These are phyloP conservation scores for Ectobius pallidus DNA, from an alignment of 2,888 invertebrate genomes.

Conservation along the genomic window DNA sequence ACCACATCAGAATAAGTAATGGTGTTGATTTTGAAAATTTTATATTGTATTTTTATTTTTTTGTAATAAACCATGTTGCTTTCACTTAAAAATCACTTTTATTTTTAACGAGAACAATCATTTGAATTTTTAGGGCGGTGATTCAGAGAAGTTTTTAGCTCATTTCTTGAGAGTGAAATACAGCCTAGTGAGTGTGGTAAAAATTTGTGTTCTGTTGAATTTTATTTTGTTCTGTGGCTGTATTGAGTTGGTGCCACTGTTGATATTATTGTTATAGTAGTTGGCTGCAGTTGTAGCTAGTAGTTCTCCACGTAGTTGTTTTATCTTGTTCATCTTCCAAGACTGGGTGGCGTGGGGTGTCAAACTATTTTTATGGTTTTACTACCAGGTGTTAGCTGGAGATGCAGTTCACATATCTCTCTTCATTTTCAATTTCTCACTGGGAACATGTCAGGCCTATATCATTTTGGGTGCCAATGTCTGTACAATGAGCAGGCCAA, in stretches of 20 bases:
- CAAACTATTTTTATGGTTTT: conserved; percentile 19
- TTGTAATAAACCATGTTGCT: too few species aligned
- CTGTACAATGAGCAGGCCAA: background rate
- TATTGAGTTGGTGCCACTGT: background rate
- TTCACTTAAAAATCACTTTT: too few species aligned
- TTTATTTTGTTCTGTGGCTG: conserved; percentile 9
- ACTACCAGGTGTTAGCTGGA: background rate
- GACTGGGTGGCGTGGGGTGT: conserved; percentile 19
- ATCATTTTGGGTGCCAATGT: conserved; percentile 14
- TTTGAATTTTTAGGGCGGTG: too few species aligned
- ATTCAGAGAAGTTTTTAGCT: too few species aligned
- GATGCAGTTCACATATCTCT: conserved; percentile 12
- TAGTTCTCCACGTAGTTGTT: too few species aligned
- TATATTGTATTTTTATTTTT: too few species aligned
- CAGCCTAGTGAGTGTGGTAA: background rate
- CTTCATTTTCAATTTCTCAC: background rate
- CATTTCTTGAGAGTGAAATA: too few species aligned
- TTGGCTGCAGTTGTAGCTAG: background rate
- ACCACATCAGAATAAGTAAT: too few species aligned
- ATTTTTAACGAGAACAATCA: too few species aligned
- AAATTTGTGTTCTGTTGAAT: background rate
- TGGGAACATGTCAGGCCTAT: background rate
- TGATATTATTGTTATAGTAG: conserved; percentile 6
- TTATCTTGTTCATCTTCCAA: conserved; percentile 6
- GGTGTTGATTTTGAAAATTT: too few species aligned